Conservation (phyloP, 2,113 vertebrate genomes). For the Tinamus guttatus region DNA sequence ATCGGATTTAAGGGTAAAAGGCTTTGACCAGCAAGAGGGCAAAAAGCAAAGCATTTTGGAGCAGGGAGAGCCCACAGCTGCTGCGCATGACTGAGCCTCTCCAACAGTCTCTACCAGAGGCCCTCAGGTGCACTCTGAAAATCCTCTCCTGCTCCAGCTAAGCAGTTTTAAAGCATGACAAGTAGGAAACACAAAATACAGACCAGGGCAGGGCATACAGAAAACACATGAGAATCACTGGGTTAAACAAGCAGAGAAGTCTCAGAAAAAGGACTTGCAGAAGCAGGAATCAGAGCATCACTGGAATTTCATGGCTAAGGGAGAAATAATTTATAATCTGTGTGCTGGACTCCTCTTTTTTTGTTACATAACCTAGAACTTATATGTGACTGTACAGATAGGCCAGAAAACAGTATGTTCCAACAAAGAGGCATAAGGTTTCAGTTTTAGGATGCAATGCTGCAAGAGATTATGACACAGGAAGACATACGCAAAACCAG, state of each 20-base stretch:
- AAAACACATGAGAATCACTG: background rate
- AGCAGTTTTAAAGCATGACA: background rate
- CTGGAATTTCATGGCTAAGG: background rate
- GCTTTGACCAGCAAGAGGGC: background rate
- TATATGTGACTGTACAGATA: background rate
- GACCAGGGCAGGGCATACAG: background rate
- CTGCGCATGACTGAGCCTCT: background rate
- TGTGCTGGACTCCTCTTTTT: rapidly evolving
- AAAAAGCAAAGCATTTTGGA: background rate
- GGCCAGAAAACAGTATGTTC: background rate
- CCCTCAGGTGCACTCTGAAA: background rate
- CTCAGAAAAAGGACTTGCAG: background rate
- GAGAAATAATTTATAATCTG: background rate
- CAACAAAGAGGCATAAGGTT: background rate
- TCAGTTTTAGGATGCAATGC: background rate
- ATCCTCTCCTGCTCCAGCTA: background rate
- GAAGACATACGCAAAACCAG: background rate
- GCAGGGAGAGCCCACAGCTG: background rate
- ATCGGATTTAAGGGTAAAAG: background rate
- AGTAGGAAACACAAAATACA: background rate
- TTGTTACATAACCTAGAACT: background rate
- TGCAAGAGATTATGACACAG: background rate
- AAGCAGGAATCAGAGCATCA: background rate
- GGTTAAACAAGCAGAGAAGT: background rate
- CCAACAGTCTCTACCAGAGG: background rate